Conservation (phyloP, 2,888 invertebrate genomes). For the Calliphora vomitoria region DNA sequence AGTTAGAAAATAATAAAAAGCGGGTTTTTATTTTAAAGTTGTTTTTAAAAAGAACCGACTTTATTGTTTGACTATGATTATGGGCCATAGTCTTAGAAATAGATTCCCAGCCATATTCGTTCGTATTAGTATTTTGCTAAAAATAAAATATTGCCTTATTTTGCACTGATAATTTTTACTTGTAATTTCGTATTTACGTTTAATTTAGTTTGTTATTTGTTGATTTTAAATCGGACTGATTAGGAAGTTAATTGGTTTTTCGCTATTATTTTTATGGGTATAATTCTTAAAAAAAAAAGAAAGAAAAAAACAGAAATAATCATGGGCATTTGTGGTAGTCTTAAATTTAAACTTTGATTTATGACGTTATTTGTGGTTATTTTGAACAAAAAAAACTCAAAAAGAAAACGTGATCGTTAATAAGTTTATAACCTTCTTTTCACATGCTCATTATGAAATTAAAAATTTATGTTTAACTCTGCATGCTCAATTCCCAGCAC, state of each 20-base stretch:
- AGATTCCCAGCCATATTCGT: too few species aligned
- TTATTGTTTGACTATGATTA: too few species aligned
- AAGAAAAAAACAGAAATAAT: neutral
- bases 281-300: neutral
- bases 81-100: too few species aligned
- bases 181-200: conserved; percentile 3
- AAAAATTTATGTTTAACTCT: neutral
- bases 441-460: neutral
- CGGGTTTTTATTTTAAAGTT: too few species aligned
- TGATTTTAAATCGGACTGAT: conserved; percentile 32
- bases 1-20: too few species aligned
- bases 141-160: neutral
- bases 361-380: conserved; percentile 28
- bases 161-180: neutral
- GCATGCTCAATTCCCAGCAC: neutral
- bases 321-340: neutral
- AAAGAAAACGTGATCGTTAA: conserved; percentile 2
- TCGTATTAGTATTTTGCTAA: neutral
- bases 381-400: neutral
- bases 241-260: conserved; percentile 41
- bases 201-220: neutral
- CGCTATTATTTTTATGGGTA: conserved; percentile 9
- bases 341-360: conserved; percentile 40
- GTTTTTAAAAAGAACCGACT: too few species aligned
- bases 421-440: neutral